Conservation (phyloP, 2,888 invertebrate genomes). For the Xestia c-nigrum region DNA sequence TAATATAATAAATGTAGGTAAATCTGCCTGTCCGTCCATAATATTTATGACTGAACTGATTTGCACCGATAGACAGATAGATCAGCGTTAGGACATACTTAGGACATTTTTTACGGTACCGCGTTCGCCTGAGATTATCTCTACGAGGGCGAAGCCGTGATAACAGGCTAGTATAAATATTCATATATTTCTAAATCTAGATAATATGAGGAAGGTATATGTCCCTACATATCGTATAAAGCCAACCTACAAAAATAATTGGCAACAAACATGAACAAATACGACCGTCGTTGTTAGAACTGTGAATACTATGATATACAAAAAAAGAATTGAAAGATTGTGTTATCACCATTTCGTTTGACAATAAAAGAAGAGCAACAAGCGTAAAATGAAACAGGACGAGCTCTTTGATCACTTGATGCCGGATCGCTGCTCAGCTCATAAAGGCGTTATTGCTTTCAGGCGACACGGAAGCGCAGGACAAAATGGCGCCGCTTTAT, state of each 20-base stretch:
- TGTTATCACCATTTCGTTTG: slow-evolving; percentile 84
- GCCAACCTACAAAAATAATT: slow-evolving; percentile 25
- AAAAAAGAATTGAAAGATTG: slow-evolving; percentile 79
- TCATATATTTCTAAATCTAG: background rate
- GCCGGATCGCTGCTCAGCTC: slow-evolving; percentile 84
- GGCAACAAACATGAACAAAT: slow-evolving; percentile 21
- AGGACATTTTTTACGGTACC: background rate
- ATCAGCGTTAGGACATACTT: background rate
- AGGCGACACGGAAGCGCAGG: slow-evolving; percentile 83
- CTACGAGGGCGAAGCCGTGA: background rate
- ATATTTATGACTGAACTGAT: background rate
- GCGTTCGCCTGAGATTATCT: background rate
- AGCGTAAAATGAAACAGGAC: slow-evolving; percentile 86
- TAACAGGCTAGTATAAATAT: background rate
- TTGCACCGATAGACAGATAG: background rate
- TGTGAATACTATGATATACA: slow-evolving; percentile 27
- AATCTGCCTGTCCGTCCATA: background rate
- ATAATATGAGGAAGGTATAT: slow-evolving; percentile 6
- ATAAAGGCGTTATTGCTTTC: slow-evolving; percentile 87
- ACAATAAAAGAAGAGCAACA: slow-evolving; percentile 83
- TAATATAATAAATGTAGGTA: background rate
- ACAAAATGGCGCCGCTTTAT: slow-evolving; percentile 90
- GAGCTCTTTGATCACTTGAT: slow-evolving; percentile 87
- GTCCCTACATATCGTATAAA: background rate
- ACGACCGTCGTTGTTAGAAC: slow-evolving; percentile 31